phyloP scores from a whole-genome alignment of 2,113 vertebrate species.

The Cranoglanis bouderius region DNA sequence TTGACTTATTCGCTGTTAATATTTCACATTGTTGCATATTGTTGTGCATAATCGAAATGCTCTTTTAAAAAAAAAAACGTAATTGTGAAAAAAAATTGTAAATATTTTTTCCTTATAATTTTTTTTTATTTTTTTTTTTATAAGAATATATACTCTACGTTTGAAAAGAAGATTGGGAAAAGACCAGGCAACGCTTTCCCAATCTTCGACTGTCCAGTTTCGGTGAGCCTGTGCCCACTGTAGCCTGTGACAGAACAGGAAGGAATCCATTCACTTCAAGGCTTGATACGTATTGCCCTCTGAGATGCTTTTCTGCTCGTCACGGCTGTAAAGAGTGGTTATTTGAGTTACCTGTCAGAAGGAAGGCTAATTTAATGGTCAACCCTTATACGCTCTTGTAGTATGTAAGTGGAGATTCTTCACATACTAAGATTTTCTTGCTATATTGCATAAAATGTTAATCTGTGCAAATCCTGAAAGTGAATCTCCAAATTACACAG shows the following conservation, averaged over 20 bases:
- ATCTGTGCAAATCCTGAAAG: conserved; percentile 26
- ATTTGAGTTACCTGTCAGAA: neutral
- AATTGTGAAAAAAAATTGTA: no score
- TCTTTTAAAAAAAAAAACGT: neutral
- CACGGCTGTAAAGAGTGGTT: neutral
- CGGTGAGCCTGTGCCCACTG: neutral
- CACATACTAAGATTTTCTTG: conserved; percentile 19
- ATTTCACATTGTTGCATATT: neutral
- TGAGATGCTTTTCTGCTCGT: neutral
- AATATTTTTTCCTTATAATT: no score
- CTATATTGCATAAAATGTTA: conserved; percentile 53
- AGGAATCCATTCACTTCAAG: neutral
- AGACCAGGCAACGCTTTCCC: no score
- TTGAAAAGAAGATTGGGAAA: neutral
- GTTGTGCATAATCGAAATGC: neutral
- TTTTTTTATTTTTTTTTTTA: no score
- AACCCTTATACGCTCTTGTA: neutral
- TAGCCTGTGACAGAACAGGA: neutral
- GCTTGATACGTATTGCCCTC: neutral
- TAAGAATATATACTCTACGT: no score
- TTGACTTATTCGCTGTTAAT: no score
- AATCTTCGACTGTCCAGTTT: neutral
- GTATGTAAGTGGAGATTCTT: neutral
- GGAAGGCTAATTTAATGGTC: neutral
- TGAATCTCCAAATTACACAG: neutral